Conservation (phyloP, 92 coral and sea anemone genomes). For the Phenganax subtilis region DNA sequence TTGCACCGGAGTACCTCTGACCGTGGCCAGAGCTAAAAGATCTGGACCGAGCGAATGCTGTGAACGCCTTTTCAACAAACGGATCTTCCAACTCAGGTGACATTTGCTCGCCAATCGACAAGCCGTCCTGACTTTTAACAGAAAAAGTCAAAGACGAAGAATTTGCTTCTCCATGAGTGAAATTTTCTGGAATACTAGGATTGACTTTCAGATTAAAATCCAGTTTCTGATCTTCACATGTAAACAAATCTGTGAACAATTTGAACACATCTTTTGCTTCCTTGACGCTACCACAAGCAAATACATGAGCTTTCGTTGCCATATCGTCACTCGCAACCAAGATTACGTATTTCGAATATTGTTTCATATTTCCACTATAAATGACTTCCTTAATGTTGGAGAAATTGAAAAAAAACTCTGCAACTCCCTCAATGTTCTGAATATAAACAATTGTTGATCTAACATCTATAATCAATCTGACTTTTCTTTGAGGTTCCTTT, state of each 20-base stretch:
- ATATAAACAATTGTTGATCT: not conserved
- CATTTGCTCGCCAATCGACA: not conserved
- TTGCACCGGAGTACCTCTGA: too few species aligned
- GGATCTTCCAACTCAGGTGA: not conserved
- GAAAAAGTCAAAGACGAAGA: not conserved
- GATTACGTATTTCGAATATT: slow-evolving; percentile 14
- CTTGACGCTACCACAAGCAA: slow-evolving; percentile 11
- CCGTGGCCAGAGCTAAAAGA: slow-evolving; percentile 8
- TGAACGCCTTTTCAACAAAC: not conserved
- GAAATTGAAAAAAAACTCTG: not conserved
- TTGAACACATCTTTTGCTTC: slow-evolving; percentile 5
- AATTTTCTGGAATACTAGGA: not conserved
- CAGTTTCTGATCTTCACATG: not conserved
- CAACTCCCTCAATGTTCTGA: not conserved
- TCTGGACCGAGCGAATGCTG: slow-evolving; percentile 1
- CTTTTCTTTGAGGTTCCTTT: slow-evolving; percentile 5
- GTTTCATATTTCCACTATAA: slow-evolving; percentile 22
- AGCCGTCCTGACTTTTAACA: not conserved
- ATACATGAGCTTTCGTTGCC: slow-evolving; percentile 17
- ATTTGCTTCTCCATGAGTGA: not conserved
- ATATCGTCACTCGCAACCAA: slow-evolving; percentile 15
- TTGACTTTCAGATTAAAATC: slow-evolving; percentile 1
- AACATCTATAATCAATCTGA: slow-evolving; percentile 13
- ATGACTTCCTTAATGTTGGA: slow-evolving; percentile 27
- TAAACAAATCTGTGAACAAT: slow-evolving; percentile 7